Evolutionary conservation across 2,797 vertebrate genomes (phyloP), one percentile per base, ranked within the genome.

Genomic region (Vireo griseus): DNA sequence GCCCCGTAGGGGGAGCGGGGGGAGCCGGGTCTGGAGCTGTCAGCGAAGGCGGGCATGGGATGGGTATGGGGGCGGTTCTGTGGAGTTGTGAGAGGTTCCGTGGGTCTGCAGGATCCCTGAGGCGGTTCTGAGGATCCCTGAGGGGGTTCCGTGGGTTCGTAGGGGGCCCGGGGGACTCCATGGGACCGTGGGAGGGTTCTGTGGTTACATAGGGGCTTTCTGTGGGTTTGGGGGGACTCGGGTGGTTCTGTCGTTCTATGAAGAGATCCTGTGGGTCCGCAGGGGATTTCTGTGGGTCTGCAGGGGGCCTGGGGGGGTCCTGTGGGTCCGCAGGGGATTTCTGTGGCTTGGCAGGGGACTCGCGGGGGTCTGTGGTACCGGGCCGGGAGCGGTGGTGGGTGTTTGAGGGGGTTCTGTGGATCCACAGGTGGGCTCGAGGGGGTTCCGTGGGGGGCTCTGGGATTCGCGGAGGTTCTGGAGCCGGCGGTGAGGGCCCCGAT

Each of bases 1-100:
- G 39, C 9, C 37, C 26, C 15, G 9, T 4, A 5, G 26, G 5
- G 42, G 5, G 8, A n/a, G 3, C 5, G 17, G 5, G 8, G 6
- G 13, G 7, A 58, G 52, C 52, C 10, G 12, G 10, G 3, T 11
- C 10, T n/a, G 45, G 22, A 57, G 45, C 75, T 87, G 85, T 65
- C 75, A 72, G 67, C 37, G 51, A 12, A 4, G 58, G 44, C 7
- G 16, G 18, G n/a, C 45, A 11, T 65, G 85, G 94, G 16, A 55
- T 57, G 9, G 9, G 9, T 6, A 2, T 29, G 7, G 3, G 12
- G 29, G 31, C 13, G 5, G 5, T 44, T 52, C 47, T 16, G 31
- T 33, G 29, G 37, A 3, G 13, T 25, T 57, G 5, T 35, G 21
- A 25, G 33, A 19, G 28, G 45, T n/a, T 48, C n/a, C 6, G 12